These are phyloP conservation scores for Heteractis magnifica DNA, from an alignment of 92 coral and sea anemone genomes.

Conservation along the genomic window DNA sequence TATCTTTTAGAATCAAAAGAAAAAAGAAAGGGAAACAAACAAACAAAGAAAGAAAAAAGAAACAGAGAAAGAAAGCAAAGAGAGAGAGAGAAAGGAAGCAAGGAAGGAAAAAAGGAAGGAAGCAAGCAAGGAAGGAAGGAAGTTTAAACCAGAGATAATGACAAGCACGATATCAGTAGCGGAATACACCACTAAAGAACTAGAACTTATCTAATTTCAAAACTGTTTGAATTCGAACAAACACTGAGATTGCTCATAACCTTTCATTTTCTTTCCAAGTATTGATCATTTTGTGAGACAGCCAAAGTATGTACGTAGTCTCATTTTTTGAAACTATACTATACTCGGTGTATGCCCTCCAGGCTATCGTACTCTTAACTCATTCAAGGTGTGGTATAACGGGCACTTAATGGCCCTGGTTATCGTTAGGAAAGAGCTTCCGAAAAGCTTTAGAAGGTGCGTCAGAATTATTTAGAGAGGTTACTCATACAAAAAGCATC, in stretches of 20 bases:
- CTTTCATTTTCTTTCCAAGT: background rate
- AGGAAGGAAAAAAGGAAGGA: too few species aligned
- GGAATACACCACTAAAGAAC: too few species aligned
- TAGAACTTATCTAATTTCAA: too few species aligned
- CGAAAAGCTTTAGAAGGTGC: background rate
- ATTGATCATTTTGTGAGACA: background rate
- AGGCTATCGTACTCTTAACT: background rate
- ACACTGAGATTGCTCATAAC: too few species aligned
- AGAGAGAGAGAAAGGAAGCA: background rate
- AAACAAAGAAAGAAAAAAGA: background rate
- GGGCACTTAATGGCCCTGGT: background rate
- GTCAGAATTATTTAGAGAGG: background rate
- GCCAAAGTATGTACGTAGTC: background rate
- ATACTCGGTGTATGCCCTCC: background rate
- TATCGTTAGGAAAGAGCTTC: background rate
- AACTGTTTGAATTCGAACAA: too few species aligned
- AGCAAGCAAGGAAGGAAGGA: background rate
- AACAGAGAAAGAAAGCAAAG: background rate
- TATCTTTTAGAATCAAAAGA: too few species aligned
- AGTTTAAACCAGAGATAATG: too few species aligned
- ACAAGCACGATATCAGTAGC: too few species aligned
- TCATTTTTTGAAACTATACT: background rate
- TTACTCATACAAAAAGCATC: background rate
- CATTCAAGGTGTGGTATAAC: conserved; percentile 10
- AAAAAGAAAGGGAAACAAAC: too few species aligned